Conservation (phyloP, 2,113 vertebrate genomes). For the Takifugu flavidus region DNA sequence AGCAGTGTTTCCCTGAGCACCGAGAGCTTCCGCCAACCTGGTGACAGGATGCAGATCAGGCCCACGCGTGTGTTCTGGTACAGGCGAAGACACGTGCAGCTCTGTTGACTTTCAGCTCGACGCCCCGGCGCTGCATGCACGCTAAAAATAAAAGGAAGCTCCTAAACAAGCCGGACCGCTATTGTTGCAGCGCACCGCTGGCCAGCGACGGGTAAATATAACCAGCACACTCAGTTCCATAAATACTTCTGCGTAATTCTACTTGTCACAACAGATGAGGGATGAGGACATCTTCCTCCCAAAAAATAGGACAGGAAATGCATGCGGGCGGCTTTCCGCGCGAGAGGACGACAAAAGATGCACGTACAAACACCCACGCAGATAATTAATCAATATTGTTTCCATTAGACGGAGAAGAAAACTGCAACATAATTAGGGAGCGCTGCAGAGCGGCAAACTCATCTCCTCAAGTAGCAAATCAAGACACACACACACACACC, state of each 20-base stretch:
- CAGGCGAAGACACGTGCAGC: constrained; percentile 6
- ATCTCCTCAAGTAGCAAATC: constrained; percentile 42
- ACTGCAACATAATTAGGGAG: constrained; percentile 57
- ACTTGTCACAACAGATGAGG: constrained; percentile 16
- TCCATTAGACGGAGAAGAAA: constrained; percentile 53
- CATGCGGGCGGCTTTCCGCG: constrained; percentile 1
- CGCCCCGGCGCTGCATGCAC: constrained; percentile 19
- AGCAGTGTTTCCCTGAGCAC: not conserved
- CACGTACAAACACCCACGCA: constrained; percentile 15
- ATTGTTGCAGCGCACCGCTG: constrained; percentile 12
- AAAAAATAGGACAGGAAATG: constrained; percentile 24
- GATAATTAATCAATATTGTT: constrained; percentile 67
- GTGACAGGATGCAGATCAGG: too few relatives aligned
- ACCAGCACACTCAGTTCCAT: constrained; percentile 15
- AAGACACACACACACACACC: constrained; percentile 29
- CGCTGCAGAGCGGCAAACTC: constrained; percentile 41
- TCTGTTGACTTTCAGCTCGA: constrained; percentile 44
- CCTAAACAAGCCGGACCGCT: constrained; percentile 17
- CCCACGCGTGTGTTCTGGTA: constrained; percentile 3
- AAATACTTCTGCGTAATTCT: not conserved
- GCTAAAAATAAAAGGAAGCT: constrained; percentile 44
- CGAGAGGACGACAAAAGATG: constrained; percentile 24
- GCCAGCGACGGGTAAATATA: constrained; percentile 27
- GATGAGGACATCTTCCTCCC: not conserved
- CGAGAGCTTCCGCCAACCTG: not conserved